Evolutionary conservation across 2,888 invertebrate genomes (phyloP), one percentile per base, ranked within the genome.

Genomic region (Pyrocoelia pectoralis): DNA sequence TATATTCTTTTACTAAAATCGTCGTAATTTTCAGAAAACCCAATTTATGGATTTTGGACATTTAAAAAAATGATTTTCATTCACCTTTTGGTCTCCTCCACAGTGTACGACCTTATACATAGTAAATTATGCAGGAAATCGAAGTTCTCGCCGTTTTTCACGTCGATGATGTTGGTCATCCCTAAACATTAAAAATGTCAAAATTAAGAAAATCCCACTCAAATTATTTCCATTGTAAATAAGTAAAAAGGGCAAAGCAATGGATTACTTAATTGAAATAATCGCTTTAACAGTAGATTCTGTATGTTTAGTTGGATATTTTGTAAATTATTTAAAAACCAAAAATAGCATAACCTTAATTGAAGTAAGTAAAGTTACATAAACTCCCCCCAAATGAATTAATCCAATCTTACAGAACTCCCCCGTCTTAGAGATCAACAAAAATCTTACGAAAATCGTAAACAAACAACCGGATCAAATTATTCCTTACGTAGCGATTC

Each of bases 241-340:
- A 24, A 24, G 3, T 24, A 4, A 33, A 33, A 4, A 8, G n/a
- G 3, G 24, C n/a, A 48, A 10, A 24, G 24, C 3, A 69, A 92
- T 92, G 92, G 93, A 93, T 77, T 90, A 90, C 80, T 77, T 93
- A 64, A 89, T 90, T 19, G 93, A 93, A 84, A 84, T 88, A 49
- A 83, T 93, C 68, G 87, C 90, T 15, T 82, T 93, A 52, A 90
- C 92, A 24, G 84, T 93, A 55, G 93, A 93, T 78, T 84, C 90
- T 17, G 77, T 93, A 24, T 88, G 93, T 73, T 84, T 93, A 66
- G 89, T 89, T 0, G 83, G 90, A 61, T 93, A 92, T 77, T 81
- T 91, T 33, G 89, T 87, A 75, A 89, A 92, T 79, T 90, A 92
- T 80, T 87, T 88, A 74, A 88, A 88, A 80, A 91, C 88, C 81